These are phyloP conservation scores for Polydesmus complanatus DNA, from an alignment of 2,888 invertebrate species.

Conservation along the genomic window DNA sequence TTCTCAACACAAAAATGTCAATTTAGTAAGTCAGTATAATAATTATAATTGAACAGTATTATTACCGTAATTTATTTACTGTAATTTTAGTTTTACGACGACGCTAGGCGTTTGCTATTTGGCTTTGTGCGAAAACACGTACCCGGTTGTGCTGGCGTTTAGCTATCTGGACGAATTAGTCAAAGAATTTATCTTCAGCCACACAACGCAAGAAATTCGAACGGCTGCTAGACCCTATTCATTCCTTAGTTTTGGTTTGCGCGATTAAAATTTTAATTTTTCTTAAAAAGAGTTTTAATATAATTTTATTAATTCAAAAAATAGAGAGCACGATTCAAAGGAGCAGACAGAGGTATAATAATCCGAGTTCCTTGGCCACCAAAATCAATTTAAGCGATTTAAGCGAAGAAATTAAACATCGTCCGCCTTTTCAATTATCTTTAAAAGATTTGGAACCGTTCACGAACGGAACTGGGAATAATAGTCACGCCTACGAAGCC, in stretches of 20 bases:
- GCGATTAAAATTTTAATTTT: background rate
- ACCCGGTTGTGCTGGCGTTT: constrained; percentile 34
- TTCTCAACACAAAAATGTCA: constrained; percentile 26
- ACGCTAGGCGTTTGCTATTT: constrained; percentile 31
- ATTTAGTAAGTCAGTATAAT: constrained; percentile 30
- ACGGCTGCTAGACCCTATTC: constrained; percentile 33
- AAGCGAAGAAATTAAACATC: constrained; percentile 25
- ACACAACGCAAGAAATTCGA: constrained; percentile 29
- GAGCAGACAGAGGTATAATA: constrained; percentile 26
- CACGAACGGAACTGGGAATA: background rate
- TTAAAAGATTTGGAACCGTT: constrained; percentile 22
- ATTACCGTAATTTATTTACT: background rate
- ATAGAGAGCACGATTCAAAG: constrained; percentile 26
- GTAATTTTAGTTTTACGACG: constrained; percentile 28
- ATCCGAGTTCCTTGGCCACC: constrained; percentile 25
- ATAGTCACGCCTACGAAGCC: background rate
- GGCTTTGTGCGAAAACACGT: constrained; percentile 32
- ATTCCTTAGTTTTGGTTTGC: constrained; percentile 38
- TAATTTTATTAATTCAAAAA: constrained; percentile 11
- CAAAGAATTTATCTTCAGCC: constrained; percentile 33
- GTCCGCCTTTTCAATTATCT: constrained; percentile 26
- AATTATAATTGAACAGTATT: background rate
- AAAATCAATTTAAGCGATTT: constrained; percentile 26
- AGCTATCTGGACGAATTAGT: constrained; percentile 36
- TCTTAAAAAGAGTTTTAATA: background rate